A percentile compares a stretch with the other conserved stretches of the same genome.
Evolutionary conservation across 2,113 vertebrate genomes (phyloP).

Genomic region (Malurus cyaneus): DNA sequence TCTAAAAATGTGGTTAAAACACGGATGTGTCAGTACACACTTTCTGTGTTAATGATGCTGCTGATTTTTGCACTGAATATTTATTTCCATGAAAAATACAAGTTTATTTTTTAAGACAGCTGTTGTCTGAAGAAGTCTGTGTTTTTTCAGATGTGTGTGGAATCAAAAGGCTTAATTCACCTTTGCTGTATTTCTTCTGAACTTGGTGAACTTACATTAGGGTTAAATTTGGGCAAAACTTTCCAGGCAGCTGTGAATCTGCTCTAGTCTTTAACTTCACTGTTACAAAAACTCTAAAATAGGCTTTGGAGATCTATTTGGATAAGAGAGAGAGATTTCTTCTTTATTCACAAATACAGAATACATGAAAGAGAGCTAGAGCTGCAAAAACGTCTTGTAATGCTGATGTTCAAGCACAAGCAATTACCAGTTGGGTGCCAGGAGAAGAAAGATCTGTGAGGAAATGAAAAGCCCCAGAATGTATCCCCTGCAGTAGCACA

Average conservation of each 20-base stretch:
- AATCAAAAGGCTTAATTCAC: background rate
- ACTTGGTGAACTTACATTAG: background rate
- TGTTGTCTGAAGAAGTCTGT: background rate
- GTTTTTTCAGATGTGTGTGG: background rate
- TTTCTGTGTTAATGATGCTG: background rate
- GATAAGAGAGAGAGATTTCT: background rate
- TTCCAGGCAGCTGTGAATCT: background rate
- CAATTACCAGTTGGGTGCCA: background rate
- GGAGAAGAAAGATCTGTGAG: background rate
- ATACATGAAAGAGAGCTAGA: background rate
- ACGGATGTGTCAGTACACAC: background rate
- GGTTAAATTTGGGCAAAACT: background rate
- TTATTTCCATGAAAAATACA: background rate
- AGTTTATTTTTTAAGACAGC: background rate
- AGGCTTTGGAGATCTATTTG: background rate
- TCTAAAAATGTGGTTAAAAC: background rate
- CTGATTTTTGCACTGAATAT: background rate
- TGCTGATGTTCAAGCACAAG: background rate
- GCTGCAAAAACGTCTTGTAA: background rate
- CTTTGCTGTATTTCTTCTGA: background rate
- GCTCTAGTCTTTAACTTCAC: background rate
- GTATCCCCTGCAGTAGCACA: background rate
- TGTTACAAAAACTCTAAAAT: background rate
- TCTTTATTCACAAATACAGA: background rate
- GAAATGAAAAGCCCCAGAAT: background rate